Evolutionary conservation across 2,888 invertebrate genomes (phyloP), one percentile per base, ranked within the genome.

Genomic region (Palloptera scutellata): DNA sequence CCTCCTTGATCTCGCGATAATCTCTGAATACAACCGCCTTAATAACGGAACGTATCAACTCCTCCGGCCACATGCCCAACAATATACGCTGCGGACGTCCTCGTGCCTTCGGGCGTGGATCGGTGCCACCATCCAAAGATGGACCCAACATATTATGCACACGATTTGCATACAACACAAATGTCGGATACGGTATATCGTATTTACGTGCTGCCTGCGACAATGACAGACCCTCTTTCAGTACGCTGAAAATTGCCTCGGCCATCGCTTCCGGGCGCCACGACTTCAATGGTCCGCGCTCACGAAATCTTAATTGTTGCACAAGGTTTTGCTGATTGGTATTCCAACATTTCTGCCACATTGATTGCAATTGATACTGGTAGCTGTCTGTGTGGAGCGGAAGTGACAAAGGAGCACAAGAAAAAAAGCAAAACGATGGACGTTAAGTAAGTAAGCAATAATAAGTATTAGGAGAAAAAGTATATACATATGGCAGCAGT

Each of bases 341-440:
- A 86, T 94, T 95, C 95, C 95, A 96, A 86, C 95, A 95, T 85
- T 95, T 95, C 86, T 96, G 95, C 96, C 96, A 96, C 91, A 95
- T 94, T 71, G 94, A 94, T 86, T 96, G 96, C 84, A 96, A 88
- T 87, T 96, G 95, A 86, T 95, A 95, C 86, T 96, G 95, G 89
- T 96, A 96, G 88, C 94, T 95, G 89, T 95, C 95, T 92, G 91
- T 67, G 59, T 51, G 43, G 45, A 61, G 53, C 15, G 13, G 15
- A 11, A 15, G 11, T 6, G 19, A 19, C 17, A 40, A 52, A 19
- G 6, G 30, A 57, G 15, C 12, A 65, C 11, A 61, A 62, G 63
- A n/a, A 43, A 19, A 70, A 30, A 59, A 57, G 51, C 51, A 61
- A 55, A 48, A 54, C 52, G 51, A 17, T 15, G 30, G 12, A 57